Conservation (phyloP, 2,888 invertebrate species). For the Netelia inedita region DNA sequence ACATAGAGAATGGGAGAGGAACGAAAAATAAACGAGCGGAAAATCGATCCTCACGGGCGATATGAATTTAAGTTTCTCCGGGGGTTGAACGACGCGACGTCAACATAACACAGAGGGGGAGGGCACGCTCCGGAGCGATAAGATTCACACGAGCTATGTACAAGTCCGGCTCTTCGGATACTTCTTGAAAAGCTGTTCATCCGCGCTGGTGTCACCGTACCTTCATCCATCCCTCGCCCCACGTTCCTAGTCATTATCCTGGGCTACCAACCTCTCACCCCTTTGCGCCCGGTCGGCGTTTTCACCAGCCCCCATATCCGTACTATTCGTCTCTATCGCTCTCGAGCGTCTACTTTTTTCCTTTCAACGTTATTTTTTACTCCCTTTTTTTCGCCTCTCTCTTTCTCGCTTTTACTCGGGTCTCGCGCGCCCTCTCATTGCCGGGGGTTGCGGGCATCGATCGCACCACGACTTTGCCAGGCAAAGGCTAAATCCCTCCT, state of each 20-base stretch:
- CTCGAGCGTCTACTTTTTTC: slow-evolving; percentile 62
- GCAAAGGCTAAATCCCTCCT: slow-evolving; percentile 55
- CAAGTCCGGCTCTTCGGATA: slow-evolving; percentile 69
- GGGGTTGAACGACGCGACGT: slow-evolving; percentile 8
- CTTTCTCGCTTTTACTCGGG: slow-evolving; percentile 21
- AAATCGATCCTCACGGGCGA: slow-evolving; percentile 37
- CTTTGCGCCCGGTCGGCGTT: not conserved
- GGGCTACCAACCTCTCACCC: not conserved
- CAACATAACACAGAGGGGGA: not conserved
- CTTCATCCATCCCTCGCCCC: not conserved
- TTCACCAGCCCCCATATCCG: not conserved
- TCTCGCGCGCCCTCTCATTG: slow-evolving; percentile 59
- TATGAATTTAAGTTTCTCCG: slow-evolving; percentile 51
- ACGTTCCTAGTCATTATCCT: not conserved
- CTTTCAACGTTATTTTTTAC: slow-evolving; percentile 66
- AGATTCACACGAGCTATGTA: slow-evolving; percentile 71
- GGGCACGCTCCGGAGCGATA: slow-evolving; percentile 59
- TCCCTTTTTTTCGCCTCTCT: slow-evolving; percentile 18
- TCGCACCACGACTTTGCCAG: slow-evolving; percentile 66
- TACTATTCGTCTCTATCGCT: slow-evolving; percentile 13
- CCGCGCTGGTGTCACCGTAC: slow-evolving; percentile 49
- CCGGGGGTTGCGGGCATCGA: slow-evolving; percentile 66
- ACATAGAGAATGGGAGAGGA: slow-evolving; percentile 9
- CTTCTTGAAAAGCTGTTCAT: slow-evolving; percentile 63
- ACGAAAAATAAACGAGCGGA: slow-evolving; percentile 21